Percentiles rank a stretch among this genome's conserved stretches.
Conservation (phyloP, 2,113 vertebrate species). For the Hydrochoerus hydrochaeris region DNA sequence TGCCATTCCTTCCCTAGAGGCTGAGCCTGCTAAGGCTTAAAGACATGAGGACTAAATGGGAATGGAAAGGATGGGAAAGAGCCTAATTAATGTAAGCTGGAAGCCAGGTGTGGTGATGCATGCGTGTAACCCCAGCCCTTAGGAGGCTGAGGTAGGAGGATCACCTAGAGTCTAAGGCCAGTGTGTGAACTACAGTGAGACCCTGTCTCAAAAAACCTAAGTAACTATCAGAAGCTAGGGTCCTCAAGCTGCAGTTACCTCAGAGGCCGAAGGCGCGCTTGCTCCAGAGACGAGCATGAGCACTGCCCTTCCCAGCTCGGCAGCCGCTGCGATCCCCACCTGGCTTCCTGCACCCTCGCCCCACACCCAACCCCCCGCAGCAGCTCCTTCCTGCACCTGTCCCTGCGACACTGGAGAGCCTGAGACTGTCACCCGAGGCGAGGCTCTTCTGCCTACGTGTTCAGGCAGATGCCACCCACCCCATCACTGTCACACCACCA, state of each 20-base stretch:
- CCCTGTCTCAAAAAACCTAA: background rate
- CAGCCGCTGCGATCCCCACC: background rate
- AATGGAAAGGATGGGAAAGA: background rate
- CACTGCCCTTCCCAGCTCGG: background rate
- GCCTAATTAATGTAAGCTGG: accelerated
- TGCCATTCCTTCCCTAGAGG: background rate
- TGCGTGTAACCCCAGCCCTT: background rate
- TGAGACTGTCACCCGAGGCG: background rate
- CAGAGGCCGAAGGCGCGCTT: background rate
- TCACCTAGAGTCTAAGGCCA: background rate
- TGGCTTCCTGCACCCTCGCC: background rate
- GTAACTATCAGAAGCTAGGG: accelerated
- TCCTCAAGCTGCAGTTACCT: background rate
- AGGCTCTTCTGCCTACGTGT: background rate
- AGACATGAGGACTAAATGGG: background rate
- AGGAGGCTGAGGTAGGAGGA: background rate
- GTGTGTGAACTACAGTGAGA: background rate
- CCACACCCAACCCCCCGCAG: background rate
- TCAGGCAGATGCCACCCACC: background rate
- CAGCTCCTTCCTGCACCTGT: background rate
- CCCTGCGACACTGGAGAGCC: background rate
- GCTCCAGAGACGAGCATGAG: background rate
- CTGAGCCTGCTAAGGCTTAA: background rate
- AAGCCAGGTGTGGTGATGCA: background rate
- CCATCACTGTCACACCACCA: background rate